Evolutionary conservation across 2,888 invertebrate genomes (phyloP).

Genomic region (Tryphoninae sp.): DNA sequence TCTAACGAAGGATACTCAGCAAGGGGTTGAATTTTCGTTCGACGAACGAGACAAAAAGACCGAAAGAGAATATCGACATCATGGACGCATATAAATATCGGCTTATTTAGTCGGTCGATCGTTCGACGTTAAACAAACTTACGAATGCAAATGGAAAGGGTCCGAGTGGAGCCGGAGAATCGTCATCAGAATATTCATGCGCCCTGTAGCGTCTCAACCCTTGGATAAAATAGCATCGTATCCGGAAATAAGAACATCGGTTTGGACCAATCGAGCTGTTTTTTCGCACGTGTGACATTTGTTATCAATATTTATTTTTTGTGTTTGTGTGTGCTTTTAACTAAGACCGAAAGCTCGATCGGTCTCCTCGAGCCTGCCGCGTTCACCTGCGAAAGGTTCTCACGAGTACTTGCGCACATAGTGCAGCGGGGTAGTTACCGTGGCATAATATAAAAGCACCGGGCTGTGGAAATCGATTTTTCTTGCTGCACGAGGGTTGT

Average conservation of each 20-base stretch:
- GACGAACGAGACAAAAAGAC: too few species aligned
- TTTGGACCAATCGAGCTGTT: neutral
- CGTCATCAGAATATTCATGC: neutral
- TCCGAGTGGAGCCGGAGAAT: neutral
- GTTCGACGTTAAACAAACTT: neutral
- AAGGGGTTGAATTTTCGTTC: neutral
- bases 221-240: constrained; percentile 23
- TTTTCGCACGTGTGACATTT: neutral
- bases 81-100: too few species aligned
- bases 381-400: constrained; percentile 32
- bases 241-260: neutral
- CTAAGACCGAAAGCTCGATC: constrained; percentile 29
- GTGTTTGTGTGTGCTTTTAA: neutral
- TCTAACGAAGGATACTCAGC: neutral
- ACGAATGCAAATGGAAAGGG: constrained; percentile 17
- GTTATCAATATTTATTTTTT: neutral
- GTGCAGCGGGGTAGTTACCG: constrained; percentile 29
- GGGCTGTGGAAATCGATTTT: constrained; percentile 47
- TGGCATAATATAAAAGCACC: constrained; percentile 32
- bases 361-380: neutral
- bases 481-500: constrained; percentile 42
- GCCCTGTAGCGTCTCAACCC: neutral
- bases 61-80: too few species aligned
- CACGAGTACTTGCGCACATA: constrained; percentile 39
- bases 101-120: neutral